phyloP scores from a whole-genome alignment of 2,888 invertebrate genomes.

The Agrochola lychnidis region DNA sequence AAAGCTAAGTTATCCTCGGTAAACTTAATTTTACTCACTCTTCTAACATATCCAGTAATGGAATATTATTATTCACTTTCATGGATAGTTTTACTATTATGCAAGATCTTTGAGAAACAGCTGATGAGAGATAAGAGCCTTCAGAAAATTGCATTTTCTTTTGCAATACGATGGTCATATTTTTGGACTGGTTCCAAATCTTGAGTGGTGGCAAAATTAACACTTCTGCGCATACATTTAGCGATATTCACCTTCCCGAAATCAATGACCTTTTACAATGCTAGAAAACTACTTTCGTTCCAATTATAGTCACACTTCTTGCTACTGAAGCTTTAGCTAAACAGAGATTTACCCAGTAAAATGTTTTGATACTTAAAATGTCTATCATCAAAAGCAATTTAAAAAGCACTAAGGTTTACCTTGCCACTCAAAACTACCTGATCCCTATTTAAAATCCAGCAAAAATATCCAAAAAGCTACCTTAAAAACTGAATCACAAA shows the following conservation, averaged over 20 bases:
- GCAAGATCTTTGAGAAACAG: constrained; percentile 18
- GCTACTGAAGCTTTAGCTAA: not conserved
- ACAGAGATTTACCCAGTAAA: not conserved
- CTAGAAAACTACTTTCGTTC: not conserved
- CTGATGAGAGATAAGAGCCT: constrained; percentile 35
- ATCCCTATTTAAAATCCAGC: not conserved
- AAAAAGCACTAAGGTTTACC: not conserved
- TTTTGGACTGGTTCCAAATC: constrained; percentile 60
- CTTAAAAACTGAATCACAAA: constrained; percentile 12
- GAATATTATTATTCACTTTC: constrained; percentile 25
- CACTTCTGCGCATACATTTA: constrained; percentile 40
- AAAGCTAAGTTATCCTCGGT: not conserved
- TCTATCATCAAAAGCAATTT: not conserved
- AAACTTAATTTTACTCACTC: constrained; percentile 4
- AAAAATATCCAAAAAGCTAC: constrained; percentile 2
- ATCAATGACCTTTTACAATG: constrained; percentile 31
- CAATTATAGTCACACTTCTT: not conserved
- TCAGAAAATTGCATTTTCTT: constrained; percentile 52
- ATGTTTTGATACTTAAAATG: not conserved
- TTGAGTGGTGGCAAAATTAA: constrained; percentile 49
- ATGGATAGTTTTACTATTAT: constrained; percentile 7
- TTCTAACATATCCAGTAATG: constrained; percentile 3
- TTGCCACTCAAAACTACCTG: not conserved
- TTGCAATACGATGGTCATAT: constrained; percentile 33
- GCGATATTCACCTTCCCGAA: constrained; percentile 30